Conservation (phyloP, 1,140 invertebrate genomes). For the Cotesia chilonis region DNA sequence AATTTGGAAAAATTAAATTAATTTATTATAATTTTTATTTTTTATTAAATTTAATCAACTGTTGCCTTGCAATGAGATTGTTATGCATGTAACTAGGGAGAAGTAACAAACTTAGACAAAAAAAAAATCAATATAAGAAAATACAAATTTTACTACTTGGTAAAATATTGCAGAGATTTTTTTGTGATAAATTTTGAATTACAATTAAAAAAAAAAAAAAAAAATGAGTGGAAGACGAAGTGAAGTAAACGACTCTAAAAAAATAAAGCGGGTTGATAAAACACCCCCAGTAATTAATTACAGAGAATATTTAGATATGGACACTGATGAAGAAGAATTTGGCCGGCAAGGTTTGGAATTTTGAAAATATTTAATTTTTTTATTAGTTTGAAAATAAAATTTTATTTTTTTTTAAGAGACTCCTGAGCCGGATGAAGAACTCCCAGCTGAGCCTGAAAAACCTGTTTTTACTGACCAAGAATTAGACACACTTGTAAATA, state of each 20-base stretch:
- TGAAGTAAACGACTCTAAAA: constrained; percentile 33
- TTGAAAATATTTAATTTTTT: constrained; percentile 6
- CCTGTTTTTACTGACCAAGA: constrained; percentile 72
- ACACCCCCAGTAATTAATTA: constrained; percentile 47
- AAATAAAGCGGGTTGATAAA: constrained; percentile 44
- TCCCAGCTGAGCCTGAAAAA: constrained; percentile 58
- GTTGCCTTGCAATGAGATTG: too few relatives aligned
- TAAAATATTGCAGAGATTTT: too few relatives aligned
- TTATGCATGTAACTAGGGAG: too few relatives aligned
- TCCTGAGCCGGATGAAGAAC: constrained; percentile 54
- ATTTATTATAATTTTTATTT: too few relatives aligned
- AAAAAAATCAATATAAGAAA: too few relatives aligned
- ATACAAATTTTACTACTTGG: too few relatives aligned
- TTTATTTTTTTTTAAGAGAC: constrained; percentile 43
- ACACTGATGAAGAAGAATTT: constrained; percentile 62
- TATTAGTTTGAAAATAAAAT: constrained; percentile 9
- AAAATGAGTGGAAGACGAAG: constrained; percentile 16
- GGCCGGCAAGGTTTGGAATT: constrained; percentile 50
- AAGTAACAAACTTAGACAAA: too few relatives aligned
- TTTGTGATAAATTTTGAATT: neutral
- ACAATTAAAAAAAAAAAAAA: neutral
- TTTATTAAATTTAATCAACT: too few relatives aligned
- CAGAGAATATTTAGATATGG: constrained; percentile 62
- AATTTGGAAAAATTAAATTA: too few relatives aligned
- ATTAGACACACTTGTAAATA: constrained; percentile 67